Conservation (phyloP, 2,888 invertebrate genomes). For the Lepidocyrtoides sp. region DNA sequence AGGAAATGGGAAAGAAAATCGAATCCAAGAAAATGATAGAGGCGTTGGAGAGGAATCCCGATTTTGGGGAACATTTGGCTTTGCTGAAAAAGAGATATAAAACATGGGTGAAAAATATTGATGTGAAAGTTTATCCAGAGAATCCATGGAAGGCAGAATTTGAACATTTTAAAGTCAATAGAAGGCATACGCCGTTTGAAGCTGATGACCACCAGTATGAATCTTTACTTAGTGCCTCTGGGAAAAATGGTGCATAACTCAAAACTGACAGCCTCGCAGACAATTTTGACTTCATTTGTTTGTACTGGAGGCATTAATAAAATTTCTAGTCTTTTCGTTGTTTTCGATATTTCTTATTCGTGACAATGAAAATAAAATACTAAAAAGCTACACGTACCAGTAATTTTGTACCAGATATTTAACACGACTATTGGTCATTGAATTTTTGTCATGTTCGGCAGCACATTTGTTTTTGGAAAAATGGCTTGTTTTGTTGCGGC, state of each 20-base stretch:
- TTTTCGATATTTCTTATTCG: no score
- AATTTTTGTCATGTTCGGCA: no score
- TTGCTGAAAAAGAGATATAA: constrained; percentile 78
- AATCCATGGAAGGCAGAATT: constrained; percentile 80
- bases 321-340: no score
- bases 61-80: constrained; percentile 78
- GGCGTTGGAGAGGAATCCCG: constrained; percentile 57
- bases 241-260: not conserved
- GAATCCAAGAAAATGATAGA: constrained; percentile 18
- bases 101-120: constrained; percentile 67
- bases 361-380: no score
- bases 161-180: constrained; percentile 38
- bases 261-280: not conserved
- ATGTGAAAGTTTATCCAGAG: constrained; percentile 61
- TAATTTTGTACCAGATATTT: no score
- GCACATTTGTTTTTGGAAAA: no score
- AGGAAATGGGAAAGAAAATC: constrained; percentile 82
- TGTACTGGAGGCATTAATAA: no score
- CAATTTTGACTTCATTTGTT: no score
- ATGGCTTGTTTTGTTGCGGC: no score
- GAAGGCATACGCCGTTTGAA: constrained; percentile 8
- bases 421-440: no score
- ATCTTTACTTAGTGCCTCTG: not conserved
- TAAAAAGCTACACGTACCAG: no score
- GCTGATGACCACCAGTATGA: not conserved